These are phyloP conservation scores for Lanius collurio DNA, from an alignment of 2,113 vertebrate species.

Conservation along the genomic window DNA sequence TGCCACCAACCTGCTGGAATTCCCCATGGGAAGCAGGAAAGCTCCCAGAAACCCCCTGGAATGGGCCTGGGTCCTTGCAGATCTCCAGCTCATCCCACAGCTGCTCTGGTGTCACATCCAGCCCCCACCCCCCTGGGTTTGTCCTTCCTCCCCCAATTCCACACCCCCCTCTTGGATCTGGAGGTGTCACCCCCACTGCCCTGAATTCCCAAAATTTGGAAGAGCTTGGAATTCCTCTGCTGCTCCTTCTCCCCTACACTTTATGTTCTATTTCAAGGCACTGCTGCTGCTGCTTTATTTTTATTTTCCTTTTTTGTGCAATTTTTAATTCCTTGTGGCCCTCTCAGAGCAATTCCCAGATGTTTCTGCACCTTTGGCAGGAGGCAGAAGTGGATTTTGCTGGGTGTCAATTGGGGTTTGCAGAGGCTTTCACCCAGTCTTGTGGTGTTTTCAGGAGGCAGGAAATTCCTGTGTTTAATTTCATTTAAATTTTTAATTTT, in stretches of 20 bases:
- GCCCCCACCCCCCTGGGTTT: rapidly evolving
- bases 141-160: background rate
- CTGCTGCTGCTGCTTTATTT: too few relatives aligned
- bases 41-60: background rate
- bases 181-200: background rate
- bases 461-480: background rate
- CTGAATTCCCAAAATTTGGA: background rate
- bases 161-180: background rate
- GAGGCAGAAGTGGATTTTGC: background rate
- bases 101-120: background rate
- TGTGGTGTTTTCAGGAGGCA: background rate
- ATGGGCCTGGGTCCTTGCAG: background rate
- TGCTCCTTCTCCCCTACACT: rapidly evolving
- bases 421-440: background rate
- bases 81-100: rapidly evolving
- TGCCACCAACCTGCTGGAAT: background rate
- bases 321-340: background rate
- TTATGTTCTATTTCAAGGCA: rapidly evolving
- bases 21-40: background rate
- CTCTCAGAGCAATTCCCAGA: background rate
- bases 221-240: background rate
- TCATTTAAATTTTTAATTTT: too few relatives aligned
- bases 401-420: background rate
- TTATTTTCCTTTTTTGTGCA: background rate
- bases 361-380: background rate